These are phyloP conservation scores for Mycetomoellerius zeteki DNA, from an alignment of 1,140 invertebrate genomes.

Conservation along the genomic window DNA sequence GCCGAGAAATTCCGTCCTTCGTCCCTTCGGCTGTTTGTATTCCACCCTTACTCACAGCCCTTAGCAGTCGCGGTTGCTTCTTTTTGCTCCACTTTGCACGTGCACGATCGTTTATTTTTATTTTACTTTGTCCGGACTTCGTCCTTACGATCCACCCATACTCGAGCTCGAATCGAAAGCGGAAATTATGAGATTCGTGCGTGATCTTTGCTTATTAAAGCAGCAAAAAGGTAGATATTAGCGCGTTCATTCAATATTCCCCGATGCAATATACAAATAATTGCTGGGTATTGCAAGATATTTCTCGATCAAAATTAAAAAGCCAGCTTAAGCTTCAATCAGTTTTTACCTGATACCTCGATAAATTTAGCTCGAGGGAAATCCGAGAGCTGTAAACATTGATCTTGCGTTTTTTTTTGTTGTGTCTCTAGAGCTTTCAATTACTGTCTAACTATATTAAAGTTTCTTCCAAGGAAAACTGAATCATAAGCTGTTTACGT, in stretches of 20 bases:
- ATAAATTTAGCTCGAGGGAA: background rate
- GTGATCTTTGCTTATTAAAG: constrained; percentile 46
- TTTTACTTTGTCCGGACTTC: constrained; percentile 31
- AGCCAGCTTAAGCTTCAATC: background rate
- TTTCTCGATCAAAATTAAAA: background rate
- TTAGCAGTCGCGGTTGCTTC: constrained; percentile 44
- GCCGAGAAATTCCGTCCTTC: constrained; percentile 23
- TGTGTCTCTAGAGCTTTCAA: background rate
- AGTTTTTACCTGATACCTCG: constrained; percentile 33
- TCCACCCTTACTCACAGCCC: constrained; percentile 35
- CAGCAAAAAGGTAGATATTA: constrained; percentile 27
- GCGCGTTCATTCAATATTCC: constrained; percentile 1
- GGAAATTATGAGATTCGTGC: constrained; percentile 44
- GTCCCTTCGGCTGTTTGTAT: constrained; percentile 53
- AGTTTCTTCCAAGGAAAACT: background rate
- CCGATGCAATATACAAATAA: constrained; percentile 24
- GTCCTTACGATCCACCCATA: background rate
- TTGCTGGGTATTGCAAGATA: constrained; percentile 2
- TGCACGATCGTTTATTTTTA: constrained; percentile 39
- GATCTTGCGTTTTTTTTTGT: constrained; percentile 3
- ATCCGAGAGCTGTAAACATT: background rate
- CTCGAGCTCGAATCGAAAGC: constrained; percentile 28
- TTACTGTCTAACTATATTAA: constrained; percentile 6
- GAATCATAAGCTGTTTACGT: constrained; percentile 9
- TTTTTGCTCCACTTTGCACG: constrained; percentile 36